A percentile compares a stretch with the other conserved stretches of the same genome.
These are phyloP conservation scores for Mycetomoellerius zeteki DNA, from an alignment of 1,140 invertebrate genomes.

Conservation along the genomic window DNA sequence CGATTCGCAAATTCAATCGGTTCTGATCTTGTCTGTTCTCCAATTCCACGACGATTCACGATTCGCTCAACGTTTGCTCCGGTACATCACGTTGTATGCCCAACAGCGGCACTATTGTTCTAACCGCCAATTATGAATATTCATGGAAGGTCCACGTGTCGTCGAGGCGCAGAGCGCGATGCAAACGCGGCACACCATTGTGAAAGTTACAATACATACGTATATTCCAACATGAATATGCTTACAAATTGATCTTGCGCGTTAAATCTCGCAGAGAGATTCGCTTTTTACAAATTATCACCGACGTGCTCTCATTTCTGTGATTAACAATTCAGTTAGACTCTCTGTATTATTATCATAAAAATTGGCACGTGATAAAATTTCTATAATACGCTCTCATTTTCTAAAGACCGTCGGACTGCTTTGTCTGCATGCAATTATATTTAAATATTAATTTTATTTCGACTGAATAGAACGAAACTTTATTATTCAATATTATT, in stretches of 20 bases:
- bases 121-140: conserved; percentile 72
- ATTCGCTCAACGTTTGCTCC: conserved; percentile 35
- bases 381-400: conserved; percentile 3
- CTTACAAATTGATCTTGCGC: conserved; percentile 66
- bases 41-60: conserved; percentile 40
- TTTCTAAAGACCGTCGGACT: neutral
- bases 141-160: conserved; percentile 66
- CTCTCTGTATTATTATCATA: neutral
- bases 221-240: conserved; percentile 63
- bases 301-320: neutral
- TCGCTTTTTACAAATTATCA: conserved; percentile 13
- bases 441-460: conserved; percentile 12
- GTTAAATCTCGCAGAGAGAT: conserved; percentile 39
- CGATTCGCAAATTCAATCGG: conserved; percentile 27
- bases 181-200: conserved; percentile 63
- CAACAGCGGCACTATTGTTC: conserved; percentile 70
- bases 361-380: conserved; percentile 8
- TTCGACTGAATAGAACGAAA: neutral
- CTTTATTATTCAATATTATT: neutral
- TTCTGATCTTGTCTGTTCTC: conserved; percentile 24
- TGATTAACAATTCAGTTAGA: neutral
- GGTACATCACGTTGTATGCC: conserved; percentile 39
- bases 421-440: neutral
- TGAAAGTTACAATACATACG: conserved; percentile 57
- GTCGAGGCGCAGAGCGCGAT: conserved; percentile 32